Evolutionary conservation across 2,888 invertebrate genomes (phyloP), one percentile per base, ranked within the genome.

Genomic region (Oxystoma pomonae): DNA sequence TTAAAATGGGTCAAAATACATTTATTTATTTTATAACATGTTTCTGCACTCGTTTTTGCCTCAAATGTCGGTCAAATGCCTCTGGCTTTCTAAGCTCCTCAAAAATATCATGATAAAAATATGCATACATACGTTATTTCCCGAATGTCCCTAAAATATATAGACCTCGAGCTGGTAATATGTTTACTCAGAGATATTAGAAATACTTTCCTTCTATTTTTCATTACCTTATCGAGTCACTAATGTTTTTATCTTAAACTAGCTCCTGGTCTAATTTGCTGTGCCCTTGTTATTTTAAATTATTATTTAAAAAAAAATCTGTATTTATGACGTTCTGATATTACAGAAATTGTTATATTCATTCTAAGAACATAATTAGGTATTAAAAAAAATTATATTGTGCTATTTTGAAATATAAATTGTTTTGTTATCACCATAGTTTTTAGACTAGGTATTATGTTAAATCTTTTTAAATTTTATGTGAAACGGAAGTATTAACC

Each of bases 401-500:
- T 66, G 66, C 65, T 62, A 67, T 65, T 56, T 55, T 21, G 50
- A 58, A 60, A 60, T 55, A 60, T 60, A 57, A 60, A 59, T 63
- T 58, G 65, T 65, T 65, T 57, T 53, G 55, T 64, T 59, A 53
- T 60, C 63, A 64, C 65, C 67, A 63, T 59, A 61, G 67, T 63
- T 67, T 65, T 61, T 65, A 65, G 35, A 58, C 58, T 62, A 20
- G 59, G 53, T 49, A 62, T 55, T 66, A 57, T 66, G 67, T 67
- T 67, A 58, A 61, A 51, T 20, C 51, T 56, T 63, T 66, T 64
- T 66, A 55, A 62, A 67, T 63, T 64, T 62, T 62, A 18, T n/a
- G 55, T 60, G 17, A 57, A 9, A 17, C 22, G 53, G n/a, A n/a
- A 3, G 53, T 58, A 20, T 67, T 63, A 65, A 59, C 49, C 57